A percentile compares a stretch with the other conserved stretches of the same genome.
Conservation (phyloP, 2,888 invertebrate genomes). For the Orchesellides sinensis region DNA sequence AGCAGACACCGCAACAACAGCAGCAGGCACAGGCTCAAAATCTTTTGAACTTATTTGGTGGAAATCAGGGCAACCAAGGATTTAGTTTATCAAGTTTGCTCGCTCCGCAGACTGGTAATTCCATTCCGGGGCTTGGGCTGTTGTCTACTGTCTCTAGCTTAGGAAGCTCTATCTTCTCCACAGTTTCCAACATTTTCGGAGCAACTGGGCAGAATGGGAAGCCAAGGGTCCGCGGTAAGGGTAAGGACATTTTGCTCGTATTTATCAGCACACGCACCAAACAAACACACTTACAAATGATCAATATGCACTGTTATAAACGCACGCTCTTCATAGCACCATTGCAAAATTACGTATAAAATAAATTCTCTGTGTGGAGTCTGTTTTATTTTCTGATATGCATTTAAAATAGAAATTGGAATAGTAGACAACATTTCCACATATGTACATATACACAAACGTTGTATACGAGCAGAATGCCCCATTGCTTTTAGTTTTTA, state of each 20-base stretch:
- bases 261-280: slow-evolving; percentile 13
- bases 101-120: slow-evolving; percentile 36
- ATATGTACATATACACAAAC: background rate
- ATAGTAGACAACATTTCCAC: no score
- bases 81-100: slow-evolving; percentile 41
- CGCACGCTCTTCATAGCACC: background rate
- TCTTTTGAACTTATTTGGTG: slow-evolving; percentile 41
- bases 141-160: slow-evolving; percentile 67
- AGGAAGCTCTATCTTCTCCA: slow-evolving; percentile 66
- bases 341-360: no score
- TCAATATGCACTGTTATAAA: no score
- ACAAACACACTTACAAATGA: background rate
- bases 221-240: slow-evolving; percentile 73
- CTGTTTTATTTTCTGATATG: no score
- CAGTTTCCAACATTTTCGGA: slow-evolving; percentile 67
- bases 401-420: no score
- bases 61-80: slow-evolving; percentile 49
- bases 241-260: slow-evolving; percentile 67
- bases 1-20: slow-evolving; percentile 28
- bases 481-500: slow-evolving; percentile 25
- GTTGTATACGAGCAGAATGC: slow-evolving; percentile 61
- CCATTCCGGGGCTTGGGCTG: slow-evolving; percentile 65
- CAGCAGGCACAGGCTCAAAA: slow-evolving; percentile 44
- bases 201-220: slow-evolving; percentile 71
- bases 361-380: no score